Base-by-base conservation (phyloP, 2,888 invertebrate genomes). In the Trileptium ribeirensis region DNA sequence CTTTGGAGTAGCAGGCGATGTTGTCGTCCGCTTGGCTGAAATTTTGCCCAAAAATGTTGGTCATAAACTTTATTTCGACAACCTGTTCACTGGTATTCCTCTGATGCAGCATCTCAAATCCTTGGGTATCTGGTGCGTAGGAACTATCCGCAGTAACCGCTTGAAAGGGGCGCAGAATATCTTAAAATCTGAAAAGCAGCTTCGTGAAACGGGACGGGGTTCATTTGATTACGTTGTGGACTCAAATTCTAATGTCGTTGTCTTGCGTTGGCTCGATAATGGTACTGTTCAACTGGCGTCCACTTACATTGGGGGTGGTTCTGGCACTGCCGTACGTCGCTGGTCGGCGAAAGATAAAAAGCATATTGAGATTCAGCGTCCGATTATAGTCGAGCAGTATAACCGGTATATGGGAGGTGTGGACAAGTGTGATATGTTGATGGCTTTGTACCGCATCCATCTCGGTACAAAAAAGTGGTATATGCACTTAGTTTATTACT, bases 281-380 rank as follows among this genome's bases (percentile, higher is more conserved):
- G 86, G 86, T 83, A 83, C 83, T 19, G 86, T 87, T 8, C 85
- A 85, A 29, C 83, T 87, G 82, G 81, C 86, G 2, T 86, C 86
- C 15, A 84, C 85, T n/a, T 84, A 82, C 83, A 75, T 82, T 51
- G 83, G 83, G 37, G 84, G 82, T 67, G 82, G n/a, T n/a, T n/a
- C n/a, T n/a, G n/a, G n/a, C n/a, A n/a, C n/a, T n/a, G n/a, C n/a
- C n/a, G n/a, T n/a, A n/a, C n/a, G n/a, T n/a, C n/a, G n/a, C n/a
- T n/a, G n/a, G n/a, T n/a, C n/a, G n/a, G n/a, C n/a, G n/a, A n/a
- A n/a, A n/a, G n/a, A n/a, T n/a, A n/a, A n/a, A n/a, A n/a, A n/a
- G n/a, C n/a, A n/a, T n/a, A n/a, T n/a, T n/a, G n/a, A n/a, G n/a
- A n/a, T n/a, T n/a, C n/a, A n/a, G n/a, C n/a, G n/a, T n/a, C n/a